Base-by-base conservation (phyloP, 2,113 vertebrate genomes). In the Stigmatopora nigra region DNA sequence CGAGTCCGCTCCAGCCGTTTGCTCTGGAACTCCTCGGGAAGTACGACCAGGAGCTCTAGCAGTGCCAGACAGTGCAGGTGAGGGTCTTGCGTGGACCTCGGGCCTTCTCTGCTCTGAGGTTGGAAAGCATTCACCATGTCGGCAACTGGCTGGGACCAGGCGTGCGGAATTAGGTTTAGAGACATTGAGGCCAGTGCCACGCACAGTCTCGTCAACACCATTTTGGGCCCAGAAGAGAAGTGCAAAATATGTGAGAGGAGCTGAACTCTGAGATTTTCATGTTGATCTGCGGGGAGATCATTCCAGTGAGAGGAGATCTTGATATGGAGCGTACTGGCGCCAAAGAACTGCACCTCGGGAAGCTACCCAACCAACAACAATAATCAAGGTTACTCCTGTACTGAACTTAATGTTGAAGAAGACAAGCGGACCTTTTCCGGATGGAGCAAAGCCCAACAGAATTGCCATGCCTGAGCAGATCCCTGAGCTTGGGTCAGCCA, bases 291-390 rank as follows among this genome's bases (percentile, higher is more conserved):
- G 0, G 92, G 92, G 62, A 99, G 93, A 83, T 98, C 94, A 0
- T 89, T 91, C 96, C 97, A 99, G 78, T 96, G 93, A 36, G 88
- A 92, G 72, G 94, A 94, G 83, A 99, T 97, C 84, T 98, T 99
- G 70, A 91, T 91, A 85, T 98, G 94, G 36, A 99, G 92, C 22
- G 96, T 96, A 5, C 94, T 97, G 77, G 97, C 96, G 3, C 96
- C 97, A 41, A 98, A 99, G 86, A 98, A 98, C 88, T 98, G 97
- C 84, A 98, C 95, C 88, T 98, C 96, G 0, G 96, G 94, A 65
- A 97, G 93, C 90, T 92, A 69, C 7, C 57, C 19, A 61, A n/a
- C 59, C 44, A 5, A 8, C 19, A 5, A 45, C 3, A 41, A 61
- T 3, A 20, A 41, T 41, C 7, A 41, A 10, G 6, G 38, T 41